Conservation (phyloP, 2,888 invertebrate species). For the Ennomos erosarius region DNA sequence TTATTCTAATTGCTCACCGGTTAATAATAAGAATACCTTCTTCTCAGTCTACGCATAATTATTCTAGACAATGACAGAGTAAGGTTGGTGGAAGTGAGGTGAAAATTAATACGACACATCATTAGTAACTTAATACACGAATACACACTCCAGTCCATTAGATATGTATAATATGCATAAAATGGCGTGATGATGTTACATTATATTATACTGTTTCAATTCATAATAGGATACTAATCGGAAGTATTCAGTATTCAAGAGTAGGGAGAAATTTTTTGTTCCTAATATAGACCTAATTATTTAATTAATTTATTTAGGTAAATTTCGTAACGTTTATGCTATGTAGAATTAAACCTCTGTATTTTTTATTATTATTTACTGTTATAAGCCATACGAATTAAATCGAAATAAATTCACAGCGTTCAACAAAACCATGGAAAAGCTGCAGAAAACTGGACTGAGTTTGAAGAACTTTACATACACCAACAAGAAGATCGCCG, state of each 20-base stretch:
- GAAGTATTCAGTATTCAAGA: too few relatives aligned
- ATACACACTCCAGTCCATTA: slow-evolving; percentile 14
- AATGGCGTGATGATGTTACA: neutral
- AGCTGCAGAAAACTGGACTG: slow-evolving; percentile 91
- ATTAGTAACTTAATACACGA: slow-evolving; percentile 17
- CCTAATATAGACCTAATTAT: too few relatives aligned
- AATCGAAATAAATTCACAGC: slow-evolving; percentile 79
- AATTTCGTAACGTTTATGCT: too few relatives aligned
- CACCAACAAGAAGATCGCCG: slow-evolving; percentile 96
- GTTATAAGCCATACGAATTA: too few relatives aligned
- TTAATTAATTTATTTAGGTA: too few relatives aligned
- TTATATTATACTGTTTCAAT: too few relatives aligned
- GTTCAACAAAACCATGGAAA: slow-evolving; percentile 98
- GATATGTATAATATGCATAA: slow-evolving; percentile 8
- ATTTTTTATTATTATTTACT: too few relatives aligned
- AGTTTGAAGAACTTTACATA: slow-evolving; percentile 98
- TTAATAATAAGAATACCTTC: neutral
- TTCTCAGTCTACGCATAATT: slow-evolving; percentile 5
- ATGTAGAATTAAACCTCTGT: too few relatives aligned
- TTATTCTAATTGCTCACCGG: too few relatives aligned
- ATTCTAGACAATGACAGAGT: slow-evolving; percentile 5
- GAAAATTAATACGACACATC: slow-evolving; percentile 17
- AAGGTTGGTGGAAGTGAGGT: slow-evolving; percentile 9
- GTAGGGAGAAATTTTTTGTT: too few relatives aligned
- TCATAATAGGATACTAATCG: too few relatives aligned